Base-by-base conservation (phyloP, 2,797 vertebrate species). In the Sciurus vulgaris region DNA sequence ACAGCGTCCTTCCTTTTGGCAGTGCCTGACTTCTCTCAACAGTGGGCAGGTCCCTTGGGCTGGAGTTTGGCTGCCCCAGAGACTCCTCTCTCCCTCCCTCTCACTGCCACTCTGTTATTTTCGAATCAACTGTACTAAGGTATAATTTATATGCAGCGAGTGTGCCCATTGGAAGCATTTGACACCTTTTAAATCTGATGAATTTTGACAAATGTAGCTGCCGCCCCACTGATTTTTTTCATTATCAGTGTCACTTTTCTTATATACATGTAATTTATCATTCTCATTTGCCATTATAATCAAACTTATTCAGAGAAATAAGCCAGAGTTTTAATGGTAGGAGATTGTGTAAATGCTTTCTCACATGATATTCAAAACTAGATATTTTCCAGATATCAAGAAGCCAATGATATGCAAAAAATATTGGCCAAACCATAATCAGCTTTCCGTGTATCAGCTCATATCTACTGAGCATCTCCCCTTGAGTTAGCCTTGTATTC, bases 291-390 rank as follows among this genome's bases (percentile, higher is more conserved):
- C 30, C 54, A 54, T 77, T 82, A n/a, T 44, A 82, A 30, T 69
- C 56, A 73, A 89, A 63, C 44, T 93, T 92, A 82, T 38, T 97
- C 51, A 81, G 72, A 81, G 44, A 79, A 93, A 85, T 67, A 91
- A 95, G 51, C 9, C 49, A 69, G 22, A 77, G 10, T 78, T 78
- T 78, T 28, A 69, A 56, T 47, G 47, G 70, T n/a, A 74, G 69
- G 79, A 74, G 49, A 44, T 61, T 38, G 8, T 86, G 82, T 70
- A 70, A 78, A 35, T 20, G 14, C 30, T n/a, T 9, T 59, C 38
- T 83, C 69, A 78, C 13, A 15, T 86, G 22, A 72, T 28, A 72
- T 10, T 47, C 30, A 94, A 91, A 38, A 91, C 61, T 35, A 84
- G 82, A 14, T 73, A 89, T 54, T 70, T 91, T 84, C 76, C 35